Evolutionary conservation across 2,797 vertebrate genomes (phyloP).

Genomic region (Echeneis naucrates): DNA sequence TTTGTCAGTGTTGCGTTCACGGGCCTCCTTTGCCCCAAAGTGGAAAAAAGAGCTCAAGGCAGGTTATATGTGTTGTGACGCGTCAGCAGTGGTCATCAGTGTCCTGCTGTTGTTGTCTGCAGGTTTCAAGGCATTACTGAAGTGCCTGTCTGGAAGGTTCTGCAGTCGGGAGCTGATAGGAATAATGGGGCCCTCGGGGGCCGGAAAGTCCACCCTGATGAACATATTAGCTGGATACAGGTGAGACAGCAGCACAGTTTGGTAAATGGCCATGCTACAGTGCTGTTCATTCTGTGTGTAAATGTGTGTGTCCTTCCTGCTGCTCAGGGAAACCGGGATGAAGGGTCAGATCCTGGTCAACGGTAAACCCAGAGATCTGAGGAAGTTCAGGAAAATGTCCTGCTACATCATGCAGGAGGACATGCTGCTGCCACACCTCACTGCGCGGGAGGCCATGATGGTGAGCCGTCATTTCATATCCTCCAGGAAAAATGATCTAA

Average conservation of each 20-base stretch:
- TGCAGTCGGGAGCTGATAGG: conserved; percentile 92
- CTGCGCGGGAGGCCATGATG: conserved; percentile 92
- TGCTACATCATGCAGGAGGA: conserved; percentile 99
- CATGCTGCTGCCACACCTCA: conserved; percentile 93
- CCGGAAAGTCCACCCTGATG: conserved; percentile 96
- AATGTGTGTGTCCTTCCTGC: conserved; percentile 4
- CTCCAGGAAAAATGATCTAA: too few relatives aligned
- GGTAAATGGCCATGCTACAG: too few relatives aligned
- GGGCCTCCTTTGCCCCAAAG: too few relatives aligned
- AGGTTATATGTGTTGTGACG: too few relatives aligned
- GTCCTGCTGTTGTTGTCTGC: conserved; percentile 22
- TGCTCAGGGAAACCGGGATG: conserved; percentile 91
- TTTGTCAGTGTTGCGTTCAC: too few relatives aligned
- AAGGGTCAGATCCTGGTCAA: conserved; percentile 95
- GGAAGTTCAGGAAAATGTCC: conserved; percentile 96
- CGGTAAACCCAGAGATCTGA: conserved; percentile 88
- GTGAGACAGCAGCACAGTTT: conserved; percentile 73
- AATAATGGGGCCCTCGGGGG: conserved; percentile 95
- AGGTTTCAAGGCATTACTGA: conserved; percentile 95
- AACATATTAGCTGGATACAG: conserved; percentile 97
- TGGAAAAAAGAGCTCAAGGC: too few relatives aligned
- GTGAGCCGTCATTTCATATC: too few relatives aligned
- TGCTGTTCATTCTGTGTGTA: too few relatives aligned
- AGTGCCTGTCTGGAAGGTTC: conserved; percentile 93
- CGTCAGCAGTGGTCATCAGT: neutral